Base-by-base conservation (phyloP, 1,140 invertebrate species). In the Eupeodes corollae region DNA sequence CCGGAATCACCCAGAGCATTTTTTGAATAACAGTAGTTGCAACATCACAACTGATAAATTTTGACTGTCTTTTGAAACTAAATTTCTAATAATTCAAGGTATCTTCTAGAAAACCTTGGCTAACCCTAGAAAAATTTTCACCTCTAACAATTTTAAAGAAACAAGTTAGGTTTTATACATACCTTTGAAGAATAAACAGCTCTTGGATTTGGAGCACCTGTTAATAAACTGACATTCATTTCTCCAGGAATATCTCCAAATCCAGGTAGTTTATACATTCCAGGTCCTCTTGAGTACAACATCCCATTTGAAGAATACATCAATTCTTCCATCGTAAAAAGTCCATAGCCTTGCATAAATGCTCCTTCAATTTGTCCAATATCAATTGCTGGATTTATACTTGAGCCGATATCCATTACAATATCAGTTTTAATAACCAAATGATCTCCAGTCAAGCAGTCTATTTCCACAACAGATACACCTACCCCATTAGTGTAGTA, bases 101-200 rank as follows among this genome's bases (percentile, higher is more conserved):
- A n/a, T n/a, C n/a, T n/a, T n/a, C n/a, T n/a, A n/a, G n/a, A n/a
- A n/a, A n/a, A n/a, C n/a, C n/a, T n/a, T n/a, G n/a, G n/a, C n/a
- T n/a, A n/a, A n/a, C n/a, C n/a, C n/a, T n/a, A n/a, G n/a, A n/a
- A n/a, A n/a, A n/a, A n/a, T n/a, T n/a, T n/a, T n/a, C n/a, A n/a
- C n/a, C n/a, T n/a, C n/a, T n/a, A n/a, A n/a, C n/a, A n/a, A n/a
- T n/a, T n/a, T n/a, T n/a, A n/a, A n/a, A n/a, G n/a, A n/a, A n/a
- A n/a, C n/a, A n/a, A n/a, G n/a, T n/a, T n/a, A n/a, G n/a, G n/a
- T n/a, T 45, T 21, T 41, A 3, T 18, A 37, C 46, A 34, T 61
- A 90, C 89, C 80, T 97, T 98, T 8, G 92, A 96, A 1, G 92
- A 96, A 67, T 87, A 96, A 8, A 98, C 84, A 40, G 91, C 92